These are phyloP conservation scores for Hyposoter didymator DNA, from an alignment of 2,888 invertebrate species.

Conservation along the genomic window DNA sequence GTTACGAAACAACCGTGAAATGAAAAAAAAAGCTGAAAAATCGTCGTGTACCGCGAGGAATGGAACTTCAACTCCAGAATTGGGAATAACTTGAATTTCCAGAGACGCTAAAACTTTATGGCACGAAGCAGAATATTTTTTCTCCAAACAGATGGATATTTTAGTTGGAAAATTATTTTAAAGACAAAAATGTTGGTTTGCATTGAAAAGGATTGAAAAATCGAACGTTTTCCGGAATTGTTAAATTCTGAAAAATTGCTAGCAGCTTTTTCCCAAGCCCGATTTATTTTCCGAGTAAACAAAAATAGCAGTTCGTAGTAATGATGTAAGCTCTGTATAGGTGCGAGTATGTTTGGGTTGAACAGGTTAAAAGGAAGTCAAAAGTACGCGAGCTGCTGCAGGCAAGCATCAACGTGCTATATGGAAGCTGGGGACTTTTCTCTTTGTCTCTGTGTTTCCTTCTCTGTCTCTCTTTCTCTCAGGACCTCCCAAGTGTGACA, in stretches of 20 bases:
- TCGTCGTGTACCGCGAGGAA: neutral
- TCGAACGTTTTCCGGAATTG: neutral
- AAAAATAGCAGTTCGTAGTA: neutral
- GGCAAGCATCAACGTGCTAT: slow-evolving; percentile 54
- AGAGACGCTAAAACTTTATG: neutral
- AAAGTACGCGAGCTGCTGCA: slow-evolving; percentile 45
- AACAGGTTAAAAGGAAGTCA: slow-evolving; percentile 48
- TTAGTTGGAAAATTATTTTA: neutral
- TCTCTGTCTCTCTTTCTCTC: slow-evolving; percentile 37
- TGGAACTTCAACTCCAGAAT: neutral
- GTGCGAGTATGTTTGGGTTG: slow-evolving; percentile 10
- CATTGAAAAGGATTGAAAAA: neutral
- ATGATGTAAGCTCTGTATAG: neutral
- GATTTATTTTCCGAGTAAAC: neutral
- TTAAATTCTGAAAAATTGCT: neutral
- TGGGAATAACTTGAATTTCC: too few relatives aligned
- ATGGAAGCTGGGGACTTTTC: slow-evolving; percentile 30
- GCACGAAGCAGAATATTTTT: neutral
- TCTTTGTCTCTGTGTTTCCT: slow-evolving; percentile 6
- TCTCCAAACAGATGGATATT: neutral
- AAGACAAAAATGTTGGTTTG: neutral
- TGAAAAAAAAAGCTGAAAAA: neutral
- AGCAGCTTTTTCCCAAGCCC: neutral
- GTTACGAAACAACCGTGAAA: neutral
- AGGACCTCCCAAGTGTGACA: slow-evolving; percentile 70